Percentiles rank a stretch among this genome's conserved stretches.
Conservation (phyloP, 1,140 invertebrate genomes). For the Heliconius melpomene region DNA sequence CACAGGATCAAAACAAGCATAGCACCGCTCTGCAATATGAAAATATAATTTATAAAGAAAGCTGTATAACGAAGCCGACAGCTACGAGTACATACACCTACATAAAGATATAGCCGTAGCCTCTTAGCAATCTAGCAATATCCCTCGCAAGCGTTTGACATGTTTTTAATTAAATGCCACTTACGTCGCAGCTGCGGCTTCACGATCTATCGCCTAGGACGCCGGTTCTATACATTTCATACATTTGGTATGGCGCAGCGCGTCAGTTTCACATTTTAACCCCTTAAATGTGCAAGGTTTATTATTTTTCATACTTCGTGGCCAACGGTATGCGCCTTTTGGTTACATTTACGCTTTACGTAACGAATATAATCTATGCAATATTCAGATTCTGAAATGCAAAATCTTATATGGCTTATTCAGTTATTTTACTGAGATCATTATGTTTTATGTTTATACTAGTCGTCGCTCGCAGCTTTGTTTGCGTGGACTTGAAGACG, state of each 20-base stretch:
- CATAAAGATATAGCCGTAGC: conserved; percentile 5
- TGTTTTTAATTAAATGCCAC: conserved; percentile 60
- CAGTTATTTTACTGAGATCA: too few relatives aligned
- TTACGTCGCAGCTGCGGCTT: conserved; percentile 37
- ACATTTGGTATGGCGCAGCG: not conserved
- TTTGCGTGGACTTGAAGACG: not conserved
- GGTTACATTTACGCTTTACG: not conserved
- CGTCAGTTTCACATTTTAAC: not conserved
- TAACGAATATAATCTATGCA: not conserved
- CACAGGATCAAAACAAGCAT: too few relatives aligned
- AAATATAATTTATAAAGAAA: conserved; percentile 11
- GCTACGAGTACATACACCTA: not conserved
- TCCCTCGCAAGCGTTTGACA: conserved; percentile 45
- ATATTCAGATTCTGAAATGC: not conserved
- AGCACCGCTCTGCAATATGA: not conserved
- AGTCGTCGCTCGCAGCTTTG: too few relatives aligned
- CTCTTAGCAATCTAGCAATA: conserved; percentile 29
- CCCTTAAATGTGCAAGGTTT: not conserved
- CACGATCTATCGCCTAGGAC: conserved; percentile 7
- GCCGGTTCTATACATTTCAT: conserved; percentile 2
- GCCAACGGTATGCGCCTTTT: not conserved
- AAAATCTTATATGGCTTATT: too few relatives aligned
- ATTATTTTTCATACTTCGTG: not conserved
- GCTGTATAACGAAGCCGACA: conserved; percentile 5
- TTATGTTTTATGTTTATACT: too few relatives aligned